These are phyloP conservation scores for Mylabris phalerata DNA, from an alignment of 1,140 invertebrate genomes.

Conservation along the genomic window DNA sequence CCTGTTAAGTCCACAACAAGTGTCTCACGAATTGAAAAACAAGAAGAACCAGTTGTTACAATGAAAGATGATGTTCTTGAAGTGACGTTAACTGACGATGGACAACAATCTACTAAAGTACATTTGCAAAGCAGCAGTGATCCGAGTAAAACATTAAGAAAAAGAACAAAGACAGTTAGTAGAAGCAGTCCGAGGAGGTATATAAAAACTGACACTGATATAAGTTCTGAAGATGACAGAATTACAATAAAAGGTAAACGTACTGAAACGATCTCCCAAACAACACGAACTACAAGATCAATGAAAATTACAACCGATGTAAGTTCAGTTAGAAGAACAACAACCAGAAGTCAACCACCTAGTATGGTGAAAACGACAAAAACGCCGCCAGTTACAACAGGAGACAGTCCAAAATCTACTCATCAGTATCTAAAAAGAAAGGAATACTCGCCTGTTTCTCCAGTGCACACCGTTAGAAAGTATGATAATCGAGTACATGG, in stretches of 20 bases:
- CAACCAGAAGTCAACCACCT: neutral
- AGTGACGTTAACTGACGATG: constrained; percentile 34
- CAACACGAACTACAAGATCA: no score
- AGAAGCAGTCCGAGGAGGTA: neutral
- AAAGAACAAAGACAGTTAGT: constrained; percentile 4
- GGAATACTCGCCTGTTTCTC: constrained; percentile 1
- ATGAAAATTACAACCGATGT: neutral
- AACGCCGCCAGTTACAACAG: neutral
- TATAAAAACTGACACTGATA: constrained; percentile 27
- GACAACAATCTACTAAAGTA: constrained; percentile 1
- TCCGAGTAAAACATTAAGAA: constrained; percentile 1
- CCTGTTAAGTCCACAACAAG: constrained; percentile 7
- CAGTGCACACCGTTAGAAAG: constrained; percentile 20
- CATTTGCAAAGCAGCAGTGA: neutral
- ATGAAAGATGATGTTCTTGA: constrained; percentile 43
- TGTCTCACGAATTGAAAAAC: neutral
- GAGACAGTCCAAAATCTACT: constrained; percentile 6
- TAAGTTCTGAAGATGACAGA: constrained; percentile 38
- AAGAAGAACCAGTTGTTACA: constrained; percentile 21
- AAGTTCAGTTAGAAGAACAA: constrained; percentile 3
- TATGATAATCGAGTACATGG: constrained; percentile 33
- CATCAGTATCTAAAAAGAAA: constrained; percentile 24
- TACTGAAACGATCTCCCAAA: no score
- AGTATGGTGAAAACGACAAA: constrained; percentile 12
- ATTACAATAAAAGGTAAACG: constrained; percentile 2